phyloP scores from a whole-genome alignment of 2,797 vertebrate genomes.

The Urophycis tenuis region DNA sequence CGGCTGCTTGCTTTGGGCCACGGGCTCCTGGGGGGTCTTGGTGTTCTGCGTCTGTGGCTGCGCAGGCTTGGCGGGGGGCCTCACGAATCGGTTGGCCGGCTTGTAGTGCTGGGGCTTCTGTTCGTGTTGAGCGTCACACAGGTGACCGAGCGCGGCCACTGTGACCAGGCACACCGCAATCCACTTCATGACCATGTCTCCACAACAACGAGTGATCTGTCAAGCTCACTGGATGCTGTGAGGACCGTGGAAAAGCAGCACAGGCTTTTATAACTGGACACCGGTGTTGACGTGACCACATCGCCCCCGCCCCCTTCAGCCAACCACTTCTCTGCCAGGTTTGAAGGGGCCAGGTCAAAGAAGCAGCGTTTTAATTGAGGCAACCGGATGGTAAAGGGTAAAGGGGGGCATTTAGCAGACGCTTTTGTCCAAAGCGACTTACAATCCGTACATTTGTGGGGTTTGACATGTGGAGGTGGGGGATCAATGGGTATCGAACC shows the following conservation, averaged over 20 bases:
- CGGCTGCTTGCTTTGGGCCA: slow-evolving; percentile 38
- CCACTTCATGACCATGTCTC: slow-evolving; percentile 51
- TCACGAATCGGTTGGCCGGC: not conserved
- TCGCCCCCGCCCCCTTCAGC: slow-evolving; percentile 40
- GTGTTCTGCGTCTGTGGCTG: not conserved
- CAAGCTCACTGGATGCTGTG: slow-evolving; percentile 49
- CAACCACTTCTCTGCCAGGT: slow-evolving; percentile 21
- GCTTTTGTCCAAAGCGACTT: too few relatives aligned
- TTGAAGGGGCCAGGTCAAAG: slow-evolving; percentile 14
- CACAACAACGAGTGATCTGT: slow-evolving; percentile 48
- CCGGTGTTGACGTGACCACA: slow-evolving; percentile 34
- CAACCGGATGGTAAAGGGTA: slow-evolving; percentile 4
- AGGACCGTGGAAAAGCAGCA: slow-evolving; percentile 13
- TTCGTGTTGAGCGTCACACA: slow-evolving; percentile 46
- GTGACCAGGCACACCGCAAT: slow-evolving; percentile 47
- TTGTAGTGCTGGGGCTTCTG: not conserved
- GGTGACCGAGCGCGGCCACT: slow-evolving; percentile 41
- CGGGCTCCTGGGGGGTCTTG: rapidly evolving
- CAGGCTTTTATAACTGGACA: slow-evolving; percentile 54
- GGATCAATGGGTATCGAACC: too few relatives aligned
- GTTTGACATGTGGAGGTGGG: too few relatives aligned
- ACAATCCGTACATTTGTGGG: too few relatives aligned
- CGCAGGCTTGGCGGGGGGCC: not conserved
- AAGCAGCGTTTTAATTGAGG: not conserved
- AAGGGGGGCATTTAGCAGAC: too few relatives aligned